Evolutionary conservation across 2,888 invertebrate genomes (phyloP), one percentile per base, ranked within the genome.

Genomic region (Drosophila yooni): DNA sequence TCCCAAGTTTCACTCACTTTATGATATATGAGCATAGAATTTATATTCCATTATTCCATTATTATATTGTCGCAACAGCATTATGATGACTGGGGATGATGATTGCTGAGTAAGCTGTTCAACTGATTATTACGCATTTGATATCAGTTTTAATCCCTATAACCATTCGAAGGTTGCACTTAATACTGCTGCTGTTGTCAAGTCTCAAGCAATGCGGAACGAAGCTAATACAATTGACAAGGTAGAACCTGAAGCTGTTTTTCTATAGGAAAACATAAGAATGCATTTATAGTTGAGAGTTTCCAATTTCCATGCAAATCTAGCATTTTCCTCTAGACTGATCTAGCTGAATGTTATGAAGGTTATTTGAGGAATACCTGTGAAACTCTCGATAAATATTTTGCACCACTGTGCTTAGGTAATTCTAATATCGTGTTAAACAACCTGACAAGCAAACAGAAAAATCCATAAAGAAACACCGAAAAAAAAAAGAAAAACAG

Each of bases 391-490:
- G n/a, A 7, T 46, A 5, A 27, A 18, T 4, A 21, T 70, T 70
- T 70, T 15, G n/a, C 31, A 63, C 58, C 72, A 82, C 67, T 31
- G 63, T 71, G 73, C 78, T 82, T 78, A 52, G 53, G 73, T 69
- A 84, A 84, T 81, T 84, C 76, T 72, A 70, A 71, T 73, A 61
- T 66, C 68, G 52, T 73, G 72, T 63, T 65, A 67, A 76, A 68
- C 65, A 69, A 65, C 60, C 61, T 36, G 64, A 68, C 68, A 64
- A 67, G 50, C 53, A 72, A 74, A 74, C 34, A 38, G 50, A 53
- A 65, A 68, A 58, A 46, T 18, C 52, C 63, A 70, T 48, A 74
- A 71, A 65, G 51, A 68, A 71, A 57, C 48, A 46, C 38, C 58
- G 50, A 69, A 71, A 60, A 59, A n/a, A 36, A 29, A 76, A 60